These are phyloP conservation scores for Dryococelus australis DNA, from an alignment of 2,888 invertebrate species.

Conservation along the genomic window DNA sequence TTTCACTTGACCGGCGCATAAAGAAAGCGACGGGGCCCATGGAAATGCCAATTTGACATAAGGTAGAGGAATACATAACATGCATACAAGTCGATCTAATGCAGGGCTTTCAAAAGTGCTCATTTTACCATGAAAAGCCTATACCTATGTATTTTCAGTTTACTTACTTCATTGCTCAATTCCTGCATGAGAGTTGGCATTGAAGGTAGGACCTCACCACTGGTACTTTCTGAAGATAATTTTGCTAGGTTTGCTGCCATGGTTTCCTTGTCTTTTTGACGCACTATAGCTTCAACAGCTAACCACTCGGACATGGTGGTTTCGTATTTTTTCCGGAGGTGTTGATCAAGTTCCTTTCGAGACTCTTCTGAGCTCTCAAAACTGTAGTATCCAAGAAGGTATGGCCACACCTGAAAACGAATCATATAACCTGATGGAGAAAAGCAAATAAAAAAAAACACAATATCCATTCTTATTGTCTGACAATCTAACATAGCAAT, in stretches of 20 bases:
- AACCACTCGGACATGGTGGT: slow-evolving; percentile 95
- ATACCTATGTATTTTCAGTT: too few species aligned
- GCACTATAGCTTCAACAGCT: slow-evolving; percentile 91
- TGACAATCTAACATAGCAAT: too few species aligned
- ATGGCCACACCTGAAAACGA: slow-evolving; percentile 78
- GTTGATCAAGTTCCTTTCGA: slow-evolving; percentile 69
- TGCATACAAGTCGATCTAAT: too few species aligned
- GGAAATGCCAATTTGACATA: too few species aligned
- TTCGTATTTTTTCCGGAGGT: slow-evolving; percentile 80
- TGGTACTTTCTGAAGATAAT: slow-evolving; percentile 78
- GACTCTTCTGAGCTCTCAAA: slow-evolving; percentile 76
- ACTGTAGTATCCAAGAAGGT: slow-evolving; percentile 84
- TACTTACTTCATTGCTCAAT: slow-evolving; percentile 62
- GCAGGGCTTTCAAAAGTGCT: too few species aligned
- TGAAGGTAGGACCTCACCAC: slow-evolving; percentile 58
- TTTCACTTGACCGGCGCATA: too few species aligned
- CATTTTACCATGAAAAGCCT: too few species aligned
- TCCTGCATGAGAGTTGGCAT: slow-evolving; percentile 57
- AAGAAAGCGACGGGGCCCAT: too few species aligned
- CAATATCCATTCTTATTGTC: too few species aligned
- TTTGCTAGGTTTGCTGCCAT: slow-evolving; percentile 87
- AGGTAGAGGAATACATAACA: too few species aligned
- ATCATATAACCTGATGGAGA: too few species aligned
- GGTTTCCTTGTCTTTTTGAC: slow-evolving; percentile 80
- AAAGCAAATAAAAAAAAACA: too few species aligned